Conservation (phyloP, 2,113 vertebrate genomes). For the Telmatochromis sp. region DNA sequence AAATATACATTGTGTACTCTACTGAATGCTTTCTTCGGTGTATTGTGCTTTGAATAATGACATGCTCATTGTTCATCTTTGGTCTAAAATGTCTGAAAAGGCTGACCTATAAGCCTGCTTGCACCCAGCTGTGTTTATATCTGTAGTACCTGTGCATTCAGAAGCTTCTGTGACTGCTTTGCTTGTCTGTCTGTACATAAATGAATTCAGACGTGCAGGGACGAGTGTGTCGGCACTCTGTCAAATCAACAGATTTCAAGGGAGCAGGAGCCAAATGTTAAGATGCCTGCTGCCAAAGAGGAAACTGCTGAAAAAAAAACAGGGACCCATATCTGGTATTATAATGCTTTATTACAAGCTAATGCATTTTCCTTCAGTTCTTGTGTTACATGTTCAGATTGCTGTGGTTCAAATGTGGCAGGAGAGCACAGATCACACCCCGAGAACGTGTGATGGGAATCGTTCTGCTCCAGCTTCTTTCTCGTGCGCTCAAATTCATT, state of each 20-base stretch:
- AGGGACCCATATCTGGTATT: not conserved
- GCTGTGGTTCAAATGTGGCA: not conserved
- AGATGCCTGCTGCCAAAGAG: not conserved
- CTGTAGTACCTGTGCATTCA: not conserved
- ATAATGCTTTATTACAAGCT: not conserved
- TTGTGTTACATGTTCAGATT: not conserved
- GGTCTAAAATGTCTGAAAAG: not conserved
- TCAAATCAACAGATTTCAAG: not conserved
- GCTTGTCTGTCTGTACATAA: not conserved
- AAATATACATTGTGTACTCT: not conserved
- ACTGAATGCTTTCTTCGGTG: not conserved
- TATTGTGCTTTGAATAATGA: not conserved
- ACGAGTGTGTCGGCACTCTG: not conserved
- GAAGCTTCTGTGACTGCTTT: not conserved
- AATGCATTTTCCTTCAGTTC: not conserved
- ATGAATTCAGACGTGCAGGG: not conserved
- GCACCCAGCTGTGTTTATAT: not conserved
- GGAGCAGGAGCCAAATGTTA: constrained; percentile 26
- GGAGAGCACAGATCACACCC: not conserved
- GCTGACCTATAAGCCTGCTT: not conserved
- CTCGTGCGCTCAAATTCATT: not conserved
- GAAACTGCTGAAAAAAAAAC: not conserved
- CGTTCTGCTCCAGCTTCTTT: not conserved
- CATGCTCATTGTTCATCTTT: not conserved
- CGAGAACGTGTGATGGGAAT: not conserved